These are phyloP conservation scores for Sakesphorus luctuosus DNA, from an alignment of 2,113 vertebrate species.

Conservation along the genomic window DNA sequence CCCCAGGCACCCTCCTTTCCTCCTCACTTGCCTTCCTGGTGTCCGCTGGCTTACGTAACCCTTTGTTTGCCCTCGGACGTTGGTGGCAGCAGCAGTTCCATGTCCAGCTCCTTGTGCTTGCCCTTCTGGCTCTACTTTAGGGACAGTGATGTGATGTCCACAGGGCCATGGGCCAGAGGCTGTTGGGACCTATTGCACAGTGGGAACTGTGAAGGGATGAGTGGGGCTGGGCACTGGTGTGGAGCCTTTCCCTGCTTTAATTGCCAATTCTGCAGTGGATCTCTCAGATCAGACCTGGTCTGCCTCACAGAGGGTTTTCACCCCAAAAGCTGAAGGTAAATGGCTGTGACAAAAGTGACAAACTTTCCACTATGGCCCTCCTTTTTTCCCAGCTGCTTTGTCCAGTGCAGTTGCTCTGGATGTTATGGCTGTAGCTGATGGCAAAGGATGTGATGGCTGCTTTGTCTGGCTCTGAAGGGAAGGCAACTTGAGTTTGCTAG, in stretches of 20 bases:
- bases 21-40: background rate
- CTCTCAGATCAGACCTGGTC: background rate
- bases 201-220: background rate
- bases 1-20: background rate
- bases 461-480: background rate
- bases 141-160: background rate
- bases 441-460: background rate
- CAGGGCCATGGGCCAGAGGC: no score
- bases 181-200: background rate
- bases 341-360: background rate
- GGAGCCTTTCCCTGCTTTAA: background rate
- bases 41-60: background rate
- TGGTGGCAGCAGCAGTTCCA: background rate
- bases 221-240: rapidly evolving
- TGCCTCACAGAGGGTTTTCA: background rate
- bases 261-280: background rate
- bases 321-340: background rate
- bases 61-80: background rate
- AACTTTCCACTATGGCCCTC: background rate
- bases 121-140: rapidly evolving
- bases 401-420: rapidly evolving
- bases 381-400: background rate
- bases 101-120: rapidly evolving
- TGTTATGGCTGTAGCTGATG: rapidly evolving
- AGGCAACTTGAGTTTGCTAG: rapidly evolving